Evolutionary conservation across 2,888 invertebrate genomes (phyloP).

Genomic region (Lingula anatina): DNA sequence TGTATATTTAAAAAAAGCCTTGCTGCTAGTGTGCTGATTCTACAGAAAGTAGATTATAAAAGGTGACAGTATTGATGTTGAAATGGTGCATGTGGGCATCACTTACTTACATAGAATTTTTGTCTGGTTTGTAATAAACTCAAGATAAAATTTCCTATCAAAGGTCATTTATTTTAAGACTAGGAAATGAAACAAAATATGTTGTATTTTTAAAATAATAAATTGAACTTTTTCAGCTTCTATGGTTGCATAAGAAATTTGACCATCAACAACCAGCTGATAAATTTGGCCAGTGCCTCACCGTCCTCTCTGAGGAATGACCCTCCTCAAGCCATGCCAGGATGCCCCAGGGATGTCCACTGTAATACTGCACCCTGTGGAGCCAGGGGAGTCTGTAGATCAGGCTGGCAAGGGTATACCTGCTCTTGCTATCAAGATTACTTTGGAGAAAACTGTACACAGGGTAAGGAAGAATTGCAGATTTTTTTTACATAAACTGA

Average conservation of each 20-base stretch:
- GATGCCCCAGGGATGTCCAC: constrained; percentile 30
- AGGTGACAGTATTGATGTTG: too few relatives aligned
- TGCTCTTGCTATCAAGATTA: constrained; percentile 29
- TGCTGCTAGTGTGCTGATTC: too few relatives aligned
- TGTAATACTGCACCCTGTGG: constrained; percentile 28
- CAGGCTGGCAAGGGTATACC: constrained; percentile 21
- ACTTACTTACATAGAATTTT: too few relatives aligned
- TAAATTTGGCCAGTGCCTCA: constrained; percentile 20
- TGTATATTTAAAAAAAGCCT: too few relatives aligned
- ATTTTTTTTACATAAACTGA: not conserved
- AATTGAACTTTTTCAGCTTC: constrained; percentile 31
- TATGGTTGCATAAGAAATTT: constrained; percentile 37
- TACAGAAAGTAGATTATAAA: too few relatives aligned
- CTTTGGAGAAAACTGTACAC: constrained; percentile 24
- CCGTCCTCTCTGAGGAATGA: constrained; percentile 33
- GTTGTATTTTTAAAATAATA: too few relatives aligned
- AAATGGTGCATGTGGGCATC: too few relatives aligned
- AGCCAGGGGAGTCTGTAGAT: constrained; percentile 21
- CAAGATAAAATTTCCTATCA: too few relatives aligned
- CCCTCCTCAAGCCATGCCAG: constrained; percentile 24
- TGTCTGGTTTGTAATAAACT: too few relatives aligned
- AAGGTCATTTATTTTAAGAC: too few relatives aligned
- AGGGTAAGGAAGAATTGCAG: constrained; percentile 17
- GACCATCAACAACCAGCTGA: constrained; percentile 19
- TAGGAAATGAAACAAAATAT: too few relatives aligned